Evolutionary conservation across 2,888 invertebrate genomes (phyloP), one percentile per base, ranked within the genome.

Genomic region (Lasius fuliginosus): DNA sequence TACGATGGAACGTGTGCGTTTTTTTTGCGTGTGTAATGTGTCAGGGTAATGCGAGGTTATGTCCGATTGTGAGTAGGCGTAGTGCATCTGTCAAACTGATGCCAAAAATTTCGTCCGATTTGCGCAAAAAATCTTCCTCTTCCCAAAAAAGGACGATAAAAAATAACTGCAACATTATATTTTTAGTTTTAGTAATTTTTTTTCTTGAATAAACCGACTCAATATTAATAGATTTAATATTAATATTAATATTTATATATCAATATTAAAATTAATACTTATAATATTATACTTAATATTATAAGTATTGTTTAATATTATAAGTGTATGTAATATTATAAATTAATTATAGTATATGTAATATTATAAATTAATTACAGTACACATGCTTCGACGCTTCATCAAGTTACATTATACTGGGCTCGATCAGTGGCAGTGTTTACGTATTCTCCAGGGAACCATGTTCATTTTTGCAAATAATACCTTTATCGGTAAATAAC

Each of bases 361-460:
- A 1, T 58, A n/a, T 42, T 58, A n/a, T 42, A 56, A 33, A 73
- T 82, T 65, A 49, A 67, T 87, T 89, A 3, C 82, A 94, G 94
- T 94, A 94, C 53, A 94, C 93, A 62, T 97, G 97, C 94, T 97
- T 98, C 91, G 97, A 97, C 95, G 96, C 97, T 15, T 98, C 98
- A 2, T 95, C 96, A 88, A 97, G 96, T 87, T 96, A 97, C 89
- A 96, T 98, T 87, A 96, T 97, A 75, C 97, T 98, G 93, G 98
- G 98, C 40, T 98, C 98, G 1, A 97, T 97, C 0, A 98, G 98
- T 91, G 98, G 98, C 81, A 98, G 98, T 36, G 95, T 98, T 74
- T 98, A 98, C 94, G 95, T 98, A 33, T 98, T 98, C 93, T 97
- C 96, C 90, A 96, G 97, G 86, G 96, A 96, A 87, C 97, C 97